These are phyloP conservation scores for Crenichthys baileyi DNA, from an alignment of 2,797 vertebrate genomes.

Conservation along the genomic window DNA sequence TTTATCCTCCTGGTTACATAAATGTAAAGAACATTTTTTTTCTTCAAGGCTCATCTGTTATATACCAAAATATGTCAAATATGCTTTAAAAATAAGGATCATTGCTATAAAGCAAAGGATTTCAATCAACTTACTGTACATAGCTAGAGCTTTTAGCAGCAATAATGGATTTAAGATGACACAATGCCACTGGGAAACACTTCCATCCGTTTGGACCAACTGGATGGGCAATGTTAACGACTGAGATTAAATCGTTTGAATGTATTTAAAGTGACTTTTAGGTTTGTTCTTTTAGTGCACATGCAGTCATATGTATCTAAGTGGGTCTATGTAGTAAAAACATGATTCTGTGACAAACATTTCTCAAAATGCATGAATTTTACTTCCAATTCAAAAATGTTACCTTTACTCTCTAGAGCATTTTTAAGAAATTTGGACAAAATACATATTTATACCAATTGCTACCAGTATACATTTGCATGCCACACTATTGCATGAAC, in stretches of 20 bases:
- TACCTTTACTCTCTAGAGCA: too few species aligned
- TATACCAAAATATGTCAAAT: background rate
- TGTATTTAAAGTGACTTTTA: too few species aligned
- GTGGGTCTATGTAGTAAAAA: background rate
- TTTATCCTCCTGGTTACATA: background rate
- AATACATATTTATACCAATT: background rate
- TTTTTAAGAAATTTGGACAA: background rate
- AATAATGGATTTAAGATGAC: conserved; percentile 2
- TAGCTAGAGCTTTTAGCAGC: background rate
- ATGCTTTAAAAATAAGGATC: background rate
- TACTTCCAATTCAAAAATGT: background rate
- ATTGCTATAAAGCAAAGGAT: background rate
- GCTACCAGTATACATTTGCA: too few species aligned
- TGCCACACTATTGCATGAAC: background rate
- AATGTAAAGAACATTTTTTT: background rate
- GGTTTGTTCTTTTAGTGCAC: background rate
- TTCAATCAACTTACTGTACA: background rate
- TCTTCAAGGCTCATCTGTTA: background rate
- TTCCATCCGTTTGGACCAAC: background rate
- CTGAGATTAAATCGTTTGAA: background rate
- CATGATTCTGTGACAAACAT: background rate
- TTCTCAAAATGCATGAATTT: background rate
- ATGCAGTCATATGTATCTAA: background rate
- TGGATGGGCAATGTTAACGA: background rate
- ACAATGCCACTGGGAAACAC: background rate